These are phyloP conservation scores for Campoletis sonorensis DNA, from an alignment of 1,140 invertebrate species.

Conservation along the genomic window DNA sequence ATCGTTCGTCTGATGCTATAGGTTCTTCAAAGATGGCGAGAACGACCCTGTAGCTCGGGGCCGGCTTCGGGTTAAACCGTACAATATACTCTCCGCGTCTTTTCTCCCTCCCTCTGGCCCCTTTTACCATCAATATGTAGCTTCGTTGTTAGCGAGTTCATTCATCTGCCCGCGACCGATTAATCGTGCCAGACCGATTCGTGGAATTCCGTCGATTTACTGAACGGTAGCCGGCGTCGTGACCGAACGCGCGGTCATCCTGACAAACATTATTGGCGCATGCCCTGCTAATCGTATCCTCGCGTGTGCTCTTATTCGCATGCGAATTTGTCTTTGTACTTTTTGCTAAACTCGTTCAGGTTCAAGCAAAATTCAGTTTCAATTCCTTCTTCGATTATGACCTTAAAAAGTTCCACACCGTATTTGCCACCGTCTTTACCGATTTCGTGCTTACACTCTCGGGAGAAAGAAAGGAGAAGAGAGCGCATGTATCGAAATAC, in stretches of 20 bases:
- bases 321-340: background rate
- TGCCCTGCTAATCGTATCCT: background rate
- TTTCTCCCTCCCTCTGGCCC: background rate
- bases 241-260: background rate
- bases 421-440: background rate
- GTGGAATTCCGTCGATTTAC: conserved; percentile 27
- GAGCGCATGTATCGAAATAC: background rate
- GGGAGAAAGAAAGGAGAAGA: background rate
- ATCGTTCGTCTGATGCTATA: background rate
- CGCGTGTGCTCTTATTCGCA: background rate
- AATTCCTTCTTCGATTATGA: no score
- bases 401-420: no score
- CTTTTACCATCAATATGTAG: background rate
- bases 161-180: conserved; percentile 33
- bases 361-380: no score
- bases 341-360: background rate
- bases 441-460: background rate
- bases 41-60: conserved; percentile 9
- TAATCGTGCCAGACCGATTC: conserved; percentile 38
- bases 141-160: conserved; percentile 4
- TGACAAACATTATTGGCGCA: background rate
- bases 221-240: conserved; percentile 24
- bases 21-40: background rate
- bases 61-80: conserved; percentile 27
- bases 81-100: background rate